These are phyloP conservation scores for Caenorhabditis afra DNA, from an alignment of 2,888 invertebrate genomes.

Conservation along the genomic window DNA sequence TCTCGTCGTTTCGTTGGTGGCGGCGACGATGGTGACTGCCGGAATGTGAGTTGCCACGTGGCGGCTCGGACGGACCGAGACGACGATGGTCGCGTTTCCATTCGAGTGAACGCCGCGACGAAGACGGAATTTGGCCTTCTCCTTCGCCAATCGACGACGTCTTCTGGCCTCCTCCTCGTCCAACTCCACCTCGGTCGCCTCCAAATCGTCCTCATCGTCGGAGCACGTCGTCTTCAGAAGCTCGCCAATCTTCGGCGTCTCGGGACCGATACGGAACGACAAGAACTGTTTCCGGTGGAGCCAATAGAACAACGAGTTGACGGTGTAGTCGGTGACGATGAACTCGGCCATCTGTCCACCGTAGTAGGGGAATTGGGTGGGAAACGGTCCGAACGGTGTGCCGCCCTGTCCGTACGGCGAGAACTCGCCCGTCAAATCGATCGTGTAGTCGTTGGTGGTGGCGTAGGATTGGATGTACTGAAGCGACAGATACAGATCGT, in stretches of 20 bases:
- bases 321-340: conserved; percentile 76
- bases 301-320: conserved; percentile 77
- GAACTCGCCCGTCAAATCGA: conserved; percentile 78
- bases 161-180: conserved; percentile 59
- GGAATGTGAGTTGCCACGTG: conserved; percentile 34
- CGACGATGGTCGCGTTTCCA: conserved; percentile 22
- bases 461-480: conserved; percentile 76
- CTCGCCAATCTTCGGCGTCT: conserved; percentile 79
- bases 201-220: conserved; percentile 74
- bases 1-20: conserved; percentile 35
- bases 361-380: conserved; percentile 74
- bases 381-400: conserved; percentile 79
- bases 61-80: conserved; percentile 30
- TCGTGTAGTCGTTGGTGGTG: conserved; percentile 76
- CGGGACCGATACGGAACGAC: conserved; percentile 77
- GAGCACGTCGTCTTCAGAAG: conserved; percentile 79
- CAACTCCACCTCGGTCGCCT: conserved; percentile 69
- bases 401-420: conserved; percentile 69
- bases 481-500: conserved; percentile 72
- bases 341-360: conserved; percentile 76
- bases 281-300: conserved; percentile 78
- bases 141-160: conserved; percentile 49
- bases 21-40: conserved; percentile 16
- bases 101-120: conserved; percentile 44
- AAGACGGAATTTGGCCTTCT: conserved; percentile 36